Evolutionary conservation across 2,113 vertebrate species (phyloP), one percentile per base, ranked within the genome.

Genomic region (Peromyscus polionotus): DNA sequence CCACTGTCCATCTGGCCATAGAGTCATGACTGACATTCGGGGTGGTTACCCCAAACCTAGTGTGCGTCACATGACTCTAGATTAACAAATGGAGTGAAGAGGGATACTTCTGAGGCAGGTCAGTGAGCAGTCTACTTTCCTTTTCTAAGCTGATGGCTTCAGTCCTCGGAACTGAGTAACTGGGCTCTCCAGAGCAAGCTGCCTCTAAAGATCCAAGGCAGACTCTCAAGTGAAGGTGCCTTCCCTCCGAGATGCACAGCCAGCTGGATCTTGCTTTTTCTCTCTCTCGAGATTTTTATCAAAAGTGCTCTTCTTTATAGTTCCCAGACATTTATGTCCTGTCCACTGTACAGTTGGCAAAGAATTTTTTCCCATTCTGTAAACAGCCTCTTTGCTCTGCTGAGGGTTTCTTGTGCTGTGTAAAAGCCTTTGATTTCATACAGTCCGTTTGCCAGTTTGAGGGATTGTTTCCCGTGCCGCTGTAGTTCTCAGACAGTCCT

Each of bases 131-230:
- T 91, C 2, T 83, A 26, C 77, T 48, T 54, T 68, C 73, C 73
- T 95, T 91, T 92, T 51, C 95, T 63, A 93, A 45, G 80, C 85
- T 91, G 80, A 87, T 79, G 67, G 75, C 42, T 90, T 95, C 22
- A 79, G 54, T 61, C 70, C 67, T 96, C 54, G 79, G 70, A 92
- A 3, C 19, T 20, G 19, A 79, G 39, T 94, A 87, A 91, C 63
- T 67, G 86, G 61, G 33, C 28, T 65, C 96, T 95, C 51, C 93
- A 73, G 45, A 77, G 28, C 26, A 39, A 88, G 24, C 59, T 75
- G 65, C 75, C 93, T 95, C 68, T 75, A 80, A 89, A 79, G 95
- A 67, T 36, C 31, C 73, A 33, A 77, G 48, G 22, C 24, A 36
- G 19, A 42, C 42, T 88, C 81, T 90, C 45, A 33, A 24, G 14